These are phyloP conservation scores for Eumaeus atala DNA, from an alignment of 1,140 invertebrate species.

Conservation along the genomic window DNA sequence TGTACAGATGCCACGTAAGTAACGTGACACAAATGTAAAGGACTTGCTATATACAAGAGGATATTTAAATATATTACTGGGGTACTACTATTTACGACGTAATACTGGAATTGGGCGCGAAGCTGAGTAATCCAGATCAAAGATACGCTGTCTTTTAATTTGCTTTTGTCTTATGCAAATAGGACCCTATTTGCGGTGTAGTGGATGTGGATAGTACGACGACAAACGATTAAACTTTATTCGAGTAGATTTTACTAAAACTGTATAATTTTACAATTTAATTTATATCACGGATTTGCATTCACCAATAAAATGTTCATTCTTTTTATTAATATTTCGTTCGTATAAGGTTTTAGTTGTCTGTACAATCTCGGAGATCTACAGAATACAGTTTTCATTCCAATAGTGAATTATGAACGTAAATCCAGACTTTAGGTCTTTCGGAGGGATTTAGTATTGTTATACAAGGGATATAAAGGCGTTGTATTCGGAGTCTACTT, in stretches of 20 bases:
- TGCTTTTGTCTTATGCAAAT: constrained; percentile 55
- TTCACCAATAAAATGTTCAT: not conserved
- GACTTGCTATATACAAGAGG: no score
- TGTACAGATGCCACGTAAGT: no score
- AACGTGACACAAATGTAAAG: no score
- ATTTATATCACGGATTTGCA: constrained; percentile 23
- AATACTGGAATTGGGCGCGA: not conserved
- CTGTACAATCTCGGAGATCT: no score
- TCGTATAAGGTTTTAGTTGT: no score
- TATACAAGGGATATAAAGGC: no score
- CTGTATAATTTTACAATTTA: constrained; percentile 42
- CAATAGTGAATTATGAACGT: no score
- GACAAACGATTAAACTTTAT: constrained; percentile 43
- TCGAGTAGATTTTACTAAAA: constrained; percentile 37
- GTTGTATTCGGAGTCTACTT: no score
- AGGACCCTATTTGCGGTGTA: constrained; percentile 46
- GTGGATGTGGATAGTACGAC: constrained; percentile 37
- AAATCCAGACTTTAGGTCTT: no score
- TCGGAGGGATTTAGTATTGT: no score
- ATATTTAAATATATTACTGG: not conserved
- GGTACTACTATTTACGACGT: constrained; percentile 11
- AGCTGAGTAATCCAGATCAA: constrained; percentile 33
- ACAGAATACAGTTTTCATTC: no score
- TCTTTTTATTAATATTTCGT: not conserved
- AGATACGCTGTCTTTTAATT: constrained; percentile 48